Evolutionary conservation across 2,113 vertebrate species (phyloP).

Genomic region (Laticauda colubrina): DNA sequence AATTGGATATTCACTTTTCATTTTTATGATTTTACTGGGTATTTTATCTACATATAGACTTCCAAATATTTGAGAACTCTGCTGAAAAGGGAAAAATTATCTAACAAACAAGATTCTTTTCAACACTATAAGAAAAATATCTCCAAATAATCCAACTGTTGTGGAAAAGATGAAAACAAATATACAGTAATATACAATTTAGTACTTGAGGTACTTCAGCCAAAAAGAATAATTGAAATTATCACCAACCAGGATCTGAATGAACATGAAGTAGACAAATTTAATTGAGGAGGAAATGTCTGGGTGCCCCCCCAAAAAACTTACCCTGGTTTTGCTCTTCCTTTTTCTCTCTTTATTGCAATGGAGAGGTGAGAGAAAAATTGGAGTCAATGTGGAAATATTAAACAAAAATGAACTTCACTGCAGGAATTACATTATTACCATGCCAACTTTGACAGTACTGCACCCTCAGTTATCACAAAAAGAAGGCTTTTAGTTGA

Average conservation of each 20-base stretch:
- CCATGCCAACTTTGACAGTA: background rate
- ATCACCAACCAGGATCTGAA: background rate
- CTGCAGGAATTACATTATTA: background rate
- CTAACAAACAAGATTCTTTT: background rate
- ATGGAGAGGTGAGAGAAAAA: background rate
- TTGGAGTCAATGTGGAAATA: background rate
- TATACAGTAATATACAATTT: background rate
- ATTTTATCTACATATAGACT: background rate
- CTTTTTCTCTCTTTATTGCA: background rate
- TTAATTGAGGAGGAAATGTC: background rate
- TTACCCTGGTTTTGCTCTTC: background rate
- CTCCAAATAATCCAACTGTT: background rate
- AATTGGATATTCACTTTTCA: background rate
- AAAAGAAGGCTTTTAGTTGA: background rate
- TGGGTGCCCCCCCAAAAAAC: background rate
- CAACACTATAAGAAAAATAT: background rate
- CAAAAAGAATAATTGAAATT: background rate
- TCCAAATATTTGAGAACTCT: background rate
- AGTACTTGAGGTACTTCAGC: background rate
- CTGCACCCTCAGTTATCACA: background rate
- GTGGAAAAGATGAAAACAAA: background rate
- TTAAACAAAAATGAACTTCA: background rate
- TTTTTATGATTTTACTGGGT: background rate
- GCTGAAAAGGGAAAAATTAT: background rate
- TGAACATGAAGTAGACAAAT: background rate